phyloP scores from a whole-genome alignment of 2,888 invertebrate species.

The Gasteruption jaculator region DNA sequence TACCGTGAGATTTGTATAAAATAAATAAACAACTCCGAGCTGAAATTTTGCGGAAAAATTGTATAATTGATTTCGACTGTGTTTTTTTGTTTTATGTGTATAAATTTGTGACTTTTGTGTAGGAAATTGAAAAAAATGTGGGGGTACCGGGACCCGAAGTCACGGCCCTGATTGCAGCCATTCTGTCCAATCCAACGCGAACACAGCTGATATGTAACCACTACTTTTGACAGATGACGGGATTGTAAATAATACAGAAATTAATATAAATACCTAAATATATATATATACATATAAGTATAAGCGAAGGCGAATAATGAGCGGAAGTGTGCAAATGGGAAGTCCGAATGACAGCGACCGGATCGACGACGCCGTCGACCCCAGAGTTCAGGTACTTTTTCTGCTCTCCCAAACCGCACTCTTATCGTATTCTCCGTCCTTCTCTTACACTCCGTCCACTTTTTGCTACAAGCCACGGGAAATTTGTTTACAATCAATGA shows the following conservation, averaged over 20 bases:
- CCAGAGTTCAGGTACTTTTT: constrained; percentile 73
- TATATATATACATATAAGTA: too few relatives aligned
- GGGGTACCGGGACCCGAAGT: neutral
- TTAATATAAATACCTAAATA: too few relatives aligned
- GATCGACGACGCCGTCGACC: constrained; percentile 68
- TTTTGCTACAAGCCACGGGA: too few relatives aligned
- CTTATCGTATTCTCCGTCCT: too few relatives aligned
- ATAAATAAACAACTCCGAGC: neutral
- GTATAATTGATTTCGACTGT: too few relatives aligned
- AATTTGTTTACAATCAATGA: too few relatives aligned
- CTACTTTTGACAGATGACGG: too few relatives aligned
- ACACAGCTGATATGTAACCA: constrained; percentile 45
- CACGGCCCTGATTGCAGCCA: constrained; percentile 24
- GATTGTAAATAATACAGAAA: constrained; percentile 41
- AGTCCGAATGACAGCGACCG: constrained; percentile 39
- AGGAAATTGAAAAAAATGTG: too few relatives aligned
- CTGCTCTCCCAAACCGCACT: too few relatives aligned
- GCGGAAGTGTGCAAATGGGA: constrained; percentile 33
- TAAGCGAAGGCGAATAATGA: too few relatives aligned
- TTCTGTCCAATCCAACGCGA: constrained; percentile 42
- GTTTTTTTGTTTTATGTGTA: too few relatives aligned
- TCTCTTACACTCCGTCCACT: too few relatives aligned
- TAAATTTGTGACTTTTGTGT: neutral
- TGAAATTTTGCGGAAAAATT: neutral
- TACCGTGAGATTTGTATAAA: constrained; percentile 7